Evolutionary conservation across 2,888 invertebrate species (phyloP).

Genomic region (Mesorhabditis spiculigera): DNA sequence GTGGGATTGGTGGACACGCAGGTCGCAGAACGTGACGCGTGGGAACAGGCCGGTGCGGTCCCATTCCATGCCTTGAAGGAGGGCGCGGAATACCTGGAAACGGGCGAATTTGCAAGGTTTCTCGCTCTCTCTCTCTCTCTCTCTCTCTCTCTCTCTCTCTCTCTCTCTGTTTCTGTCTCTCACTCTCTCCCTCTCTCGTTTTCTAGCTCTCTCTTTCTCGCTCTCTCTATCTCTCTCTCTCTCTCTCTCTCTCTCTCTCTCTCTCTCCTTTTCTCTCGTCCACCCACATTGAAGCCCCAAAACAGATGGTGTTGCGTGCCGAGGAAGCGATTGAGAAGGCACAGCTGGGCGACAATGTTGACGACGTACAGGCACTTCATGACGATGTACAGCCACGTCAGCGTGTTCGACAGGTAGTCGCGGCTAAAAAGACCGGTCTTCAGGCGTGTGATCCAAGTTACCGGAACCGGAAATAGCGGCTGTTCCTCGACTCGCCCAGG

Average conservation of each 20-base stretch:
- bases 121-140: no score
- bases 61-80: not conserved
- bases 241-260: no score
- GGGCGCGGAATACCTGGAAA: not conserved
- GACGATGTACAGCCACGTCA: not conserved
- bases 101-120: not conserved
- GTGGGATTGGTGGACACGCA: not conserved
- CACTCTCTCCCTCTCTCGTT: no score
- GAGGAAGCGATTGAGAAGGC: not conserved
- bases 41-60: not conserved
- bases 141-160: no score
- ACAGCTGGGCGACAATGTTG: not conserved
- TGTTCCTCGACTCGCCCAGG: no score
- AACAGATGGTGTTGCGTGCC: not conserved
- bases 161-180: no score
- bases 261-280: not conserved
- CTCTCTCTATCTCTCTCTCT: no score
- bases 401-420: not conserved
- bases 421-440: not conserved
- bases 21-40: conserved; percentile 3
- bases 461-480: no score
- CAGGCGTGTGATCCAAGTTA: no score
- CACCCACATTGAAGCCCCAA: not conserved
- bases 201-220: no score
- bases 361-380: not conserved